Evolutionary conservation across 2,113 vertebrate genomes (phyloP), one percentile per base, ranked within the genome.

Genomic region (Camelus dromedarius): DNA sequence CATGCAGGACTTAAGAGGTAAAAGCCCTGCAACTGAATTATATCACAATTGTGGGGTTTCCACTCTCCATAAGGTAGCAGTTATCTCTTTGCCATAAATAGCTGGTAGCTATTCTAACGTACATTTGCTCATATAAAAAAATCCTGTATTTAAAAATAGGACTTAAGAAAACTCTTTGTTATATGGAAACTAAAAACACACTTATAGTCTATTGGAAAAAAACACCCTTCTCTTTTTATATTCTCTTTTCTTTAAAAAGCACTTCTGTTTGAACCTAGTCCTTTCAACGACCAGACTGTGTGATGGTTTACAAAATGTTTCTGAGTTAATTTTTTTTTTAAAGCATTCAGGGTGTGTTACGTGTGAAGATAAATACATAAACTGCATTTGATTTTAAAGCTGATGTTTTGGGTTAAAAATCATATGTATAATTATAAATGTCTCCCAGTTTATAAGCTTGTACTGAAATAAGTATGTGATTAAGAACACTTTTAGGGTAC

Each of bases 11-110:
- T 97, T 20, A 70, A 95, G 75, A 95, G 35, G 73, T 91, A 97
- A 92, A 97, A 98, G 91, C 90, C 76, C 97, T 96, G 0, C 93
- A 89, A 67, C 50, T 94, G 92, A 92, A 96, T 97, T 97, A 81
- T 69, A 94, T 96, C 76, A 96, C 89, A 94, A 97, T 35, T 84
- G 80, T 0, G 48, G 67, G 75, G 73, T 95, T 95, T 85, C 8
- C 28, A 58, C 35, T 86, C 42, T 50, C 83, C 64, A 67, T 69
- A 86, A 95, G 82, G 86, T 73, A 95, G 73, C 84, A 90, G 58
- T 89, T 82, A 82, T 85, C 22, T 95, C 19, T 50, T 76, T 77
- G 48, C 70, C 62, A 96, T 85, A 94, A 98, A 96, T 86, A 97
- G 90, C 19, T 85, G 73, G 13, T 60, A 67, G 97, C 80, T 97